Evolutionary conservation across 2,888 invertebrate genomes (phyloP), one percentile per base, ranked within the genome.

Genomic region (Drosophila austrosaltans): DNA sequence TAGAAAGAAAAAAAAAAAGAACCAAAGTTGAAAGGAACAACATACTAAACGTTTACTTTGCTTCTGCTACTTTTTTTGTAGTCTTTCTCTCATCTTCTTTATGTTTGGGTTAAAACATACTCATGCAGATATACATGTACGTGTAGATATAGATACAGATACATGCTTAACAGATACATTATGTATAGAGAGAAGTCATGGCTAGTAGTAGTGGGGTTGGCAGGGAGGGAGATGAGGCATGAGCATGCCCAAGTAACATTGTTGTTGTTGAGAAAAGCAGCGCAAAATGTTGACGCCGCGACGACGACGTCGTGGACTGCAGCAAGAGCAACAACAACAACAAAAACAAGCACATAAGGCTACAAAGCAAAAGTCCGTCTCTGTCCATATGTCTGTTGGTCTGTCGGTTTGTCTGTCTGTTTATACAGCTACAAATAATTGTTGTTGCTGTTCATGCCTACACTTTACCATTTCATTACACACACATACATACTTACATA

Each of bases 381-480:
- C 56, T 56, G 32, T 56, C 56, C 16, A 30, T 30, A n/a, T 36
- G 59, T 66, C 62, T 64, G 60, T 61, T 62, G n/a, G 59, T 60
- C 39, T 32, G 57, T 59, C 59, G 7, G 39, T 69, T 2, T 28
- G 36, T 62, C 32, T 64, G 39, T 66, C 53, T 62, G 71, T 65
- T 12, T 69, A 60, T 54, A 63, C 60, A 64, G 62, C 66, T 67
- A 65, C 59, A 66, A 57, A 65, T 53, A 16, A 28, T 69, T 66
- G 60, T 60, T 66, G 67, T 69, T 66, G 69, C 74, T 78, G 39
- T 63, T 82, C 74, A 67, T 78, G 76, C 68, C 82, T 68, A 80
- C 76, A 78, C 76, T 74, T 74, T 64, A 78, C 74, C 76, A 81
- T 72, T 80, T 81, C 69, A 74, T 79, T 75, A 67, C 67, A 70